These are phyloP conservation scores for Oreohelix idahoensis DNA, from an alignment of 1,140 invertebrate genomes.

Conservation along the genomic window DNA sequence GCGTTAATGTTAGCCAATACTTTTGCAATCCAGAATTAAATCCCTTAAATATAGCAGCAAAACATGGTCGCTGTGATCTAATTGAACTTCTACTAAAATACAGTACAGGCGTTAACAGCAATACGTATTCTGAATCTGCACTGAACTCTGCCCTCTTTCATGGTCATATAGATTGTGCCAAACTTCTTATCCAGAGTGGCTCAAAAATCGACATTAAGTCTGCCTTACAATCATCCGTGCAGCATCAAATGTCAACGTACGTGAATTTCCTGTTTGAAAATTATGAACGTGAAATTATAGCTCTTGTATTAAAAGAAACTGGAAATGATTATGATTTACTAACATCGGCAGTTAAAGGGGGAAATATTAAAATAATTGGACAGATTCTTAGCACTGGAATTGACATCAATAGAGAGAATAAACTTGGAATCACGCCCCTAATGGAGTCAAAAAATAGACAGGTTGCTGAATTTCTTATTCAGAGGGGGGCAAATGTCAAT, in stretches of 20 bases:
- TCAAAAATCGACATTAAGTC: not conserved
- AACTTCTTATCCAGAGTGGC: not conserved
- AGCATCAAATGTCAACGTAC: not conserved
- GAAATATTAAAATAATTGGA: not conserved
- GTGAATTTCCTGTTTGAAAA: not conserved
- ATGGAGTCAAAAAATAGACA: not conserved
- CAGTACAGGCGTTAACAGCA: not conserved
- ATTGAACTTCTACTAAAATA: not conserved
- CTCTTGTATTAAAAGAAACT: too few relatives aligned
- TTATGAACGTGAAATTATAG: not conserved
- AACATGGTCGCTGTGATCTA: not conserved
- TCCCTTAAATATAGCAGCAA: not conserved
- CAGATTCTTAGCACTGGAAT: not conserved
- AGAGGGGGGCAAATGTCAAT: conserved; percentile 2
- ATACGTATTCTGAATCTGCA: not conserved
- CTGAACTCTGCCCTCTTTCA: not conserved
- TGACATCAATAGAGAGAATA: not conserved
- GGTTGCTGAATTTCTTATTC: not conserved
- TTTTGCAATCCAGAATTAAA: too few relatives aligned
- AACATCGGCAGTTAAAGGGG: not conserved
- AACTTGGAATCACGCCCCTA: not conserved
- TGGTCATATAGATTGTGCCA: not conserved
- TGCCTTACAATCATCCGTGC: not conserved
- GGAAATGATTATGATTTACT: too few relatives aligned
- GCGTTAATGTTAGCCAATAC: too few relatives aligned